Conservation (phyloP, 2,113 vertebrate species). For the Larimichthys polyactis region DNA sequence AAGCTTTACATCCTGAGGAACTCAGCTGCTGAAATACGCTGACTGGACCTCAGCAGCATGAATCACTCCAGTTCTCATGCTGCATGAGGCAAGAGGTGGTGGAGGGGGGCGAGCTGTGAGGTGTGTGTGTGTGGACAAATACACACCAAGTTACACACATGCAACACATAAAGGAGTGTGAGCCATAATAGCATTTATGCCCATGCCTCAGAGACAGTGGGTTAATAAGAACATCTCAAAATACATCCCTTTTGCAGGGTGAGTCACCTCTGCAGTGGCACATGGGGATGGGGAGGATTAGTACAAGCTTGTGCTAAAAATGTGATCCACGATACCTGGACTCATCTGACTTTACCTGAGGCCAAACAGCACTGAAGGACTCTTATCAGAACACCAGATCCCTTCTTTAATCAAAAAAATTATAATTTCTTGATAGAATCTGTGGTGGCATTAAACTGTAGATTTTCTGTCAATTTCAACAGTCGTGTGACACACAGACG, state of each 20-base stretch:
- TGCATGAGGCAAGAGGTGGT: not conserved
- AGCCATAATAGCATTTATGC: conserved; percentile 29
- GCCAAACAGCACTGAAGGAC: not conserved
- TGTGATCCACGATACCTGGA: conserved; percentile 50
- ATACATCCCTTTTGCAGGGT: conserved; percentile 68
- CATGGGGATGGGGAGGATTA: conserved; percentile 46
- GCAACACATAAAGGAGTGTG: conserved; percentile 4
- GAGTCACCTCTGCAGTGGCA: conserved; percentile 70
- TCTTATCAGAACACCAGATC: conserved; percentile 1
- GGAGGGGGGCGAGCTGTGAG: not conserved
- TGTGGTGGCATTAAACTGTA: conserved; percentile 1
- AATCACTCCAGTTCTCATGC: conserved; percentile 19
- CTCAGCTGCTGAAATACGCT: conserved; percentile 40
- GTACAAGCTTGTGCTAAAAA: conserved; percentile 63
- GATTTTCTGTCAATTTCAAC: conserved; percentile 18
- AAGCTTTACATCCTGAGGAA: conserved; percentile 38
- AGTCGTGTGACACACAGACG: conserved; percentile 20
- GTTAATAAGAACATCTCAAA: conserved; percentile 78
- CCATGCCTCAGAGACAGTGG: conserved; percentile 58
- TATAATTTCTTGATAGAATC: conserved; percentile 2
- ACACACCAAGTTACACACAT: conserved; percentile 7
- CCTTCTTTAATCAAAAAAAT: not conserved
- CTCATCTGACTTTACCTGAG: conserved; percentile 24
- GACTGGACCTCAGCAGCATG: conserved; percentile 33
- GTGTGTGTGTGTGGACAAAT: not conserved